Evolutionary conservation across 2,797 vertebrate species (phyloP).

Genomic region (Enteromius treurensis): DNA sequence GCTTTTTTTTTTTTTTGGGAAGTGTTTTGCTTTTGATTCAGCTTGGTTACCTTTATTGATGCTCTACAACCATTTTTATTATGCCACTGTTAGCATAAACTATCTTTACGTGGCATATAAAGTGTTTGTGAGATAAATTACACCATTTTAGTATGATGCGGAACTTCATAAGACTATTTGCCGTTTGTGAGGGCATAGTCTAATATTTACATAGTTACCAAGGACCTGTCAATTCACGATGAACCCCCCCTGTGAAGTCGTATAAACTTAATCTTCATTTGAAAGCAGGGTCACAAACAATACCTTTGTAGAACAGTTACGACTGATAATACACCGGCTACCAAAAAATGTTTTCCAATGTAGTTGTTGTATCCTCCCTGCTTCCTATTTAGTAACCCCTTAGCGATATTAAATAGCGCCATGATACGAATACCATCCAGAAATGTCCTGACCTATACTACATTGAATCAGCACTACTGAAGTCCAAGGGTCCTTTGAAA

Average conservation of each 20-base stretch:
- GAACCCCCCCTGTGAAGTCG: not conserved
- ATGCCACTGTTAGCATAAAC: not conserved
- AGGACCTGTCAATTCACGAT: conserved; percentile 13
- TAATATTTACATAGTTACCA: conserved; percentile 15
- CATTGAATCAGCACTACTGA: conserved; percentile 1
- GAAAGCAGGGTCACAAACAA: conserved; percentile 20
- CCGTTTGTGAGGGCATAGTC: not conserved
- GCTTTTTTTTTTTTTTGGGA: not conserved
- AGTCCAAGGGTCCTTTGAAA: conserved; percentile 3
- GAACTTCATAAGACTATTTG: conserved; percentile 23
- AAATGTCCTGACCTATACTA: not conserved
- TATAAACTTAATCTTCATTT: conserved; percentile 2
- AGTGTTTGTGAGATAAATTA: not conserved
- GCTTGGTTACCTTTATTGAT: not conserved
- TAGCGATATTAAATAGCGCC: not conserved
- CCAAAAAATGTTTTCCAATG: not conserved
- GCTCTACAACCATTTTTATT: too few relatives aligned
- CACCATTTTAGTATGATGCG: not conserved
- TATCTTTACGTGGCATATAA: not conserved
- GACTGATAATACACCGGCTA: not conserved
- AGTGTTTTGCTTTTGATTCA: conserved; percentile 26
- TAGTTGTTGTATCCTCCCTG: not conserved
- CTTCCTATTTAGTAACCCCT: not conserved
- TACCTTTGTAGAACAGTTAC: not conserved
- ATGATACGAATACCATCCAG: conserved; percentile 1